Evolutionary conservation across 2,888 invertebrate genomes (phyloP), one percentile per base, ranked within the genome.

Genomic region (Entomobrya multifasciata): DNA sequence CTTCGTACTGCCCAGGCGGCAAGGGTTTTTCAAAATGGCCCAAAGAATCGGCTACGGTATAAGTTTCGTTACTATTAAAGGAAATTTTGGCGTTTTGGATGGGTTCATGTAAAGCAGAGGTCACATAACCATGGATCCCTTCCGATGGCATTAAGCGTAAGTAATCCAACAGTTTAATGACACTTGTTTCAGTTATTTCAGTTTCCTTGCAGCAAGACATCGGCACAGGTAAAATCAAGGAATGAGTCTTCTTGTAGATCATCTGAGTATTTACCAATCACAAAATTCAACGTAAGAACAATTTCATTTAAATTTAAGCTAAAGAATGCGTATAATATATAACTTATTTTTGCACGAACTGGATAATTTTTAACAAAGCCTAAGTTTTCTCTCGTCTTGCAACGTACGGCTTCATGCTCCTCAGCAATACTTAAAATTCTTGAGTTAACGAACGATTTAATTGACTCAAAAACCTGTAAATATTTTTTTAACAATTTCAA

Each of bases 1-100:
- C 52, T 5, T 57, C 20, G 47, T 90, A 89, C 13, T 88, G 81
- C 44, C 89, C 90, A 20, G 79, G 72, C 1, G 84, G 87, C 22
- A 90, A 49, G 5, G 90, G 90, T 76, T 91, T 90, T 47, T 90
- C 91, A 87, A 91, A 91, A 47, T 89, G 90, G 10, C 91, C 91
- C 11, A 90, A 30, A n/a, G 87, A 78, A 70, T 91, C 90, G 0
- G 90, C 88, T 55, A 86, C 62, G 0, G 89, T 85, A 20, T 74
- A 79, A 1, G 90, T 90, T 15, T 67, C 80, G 49, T 90, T 90
- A 8, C 81, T 80, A n/a, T 86, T 87, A 79, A 91, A 90, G 11
- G 65, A 57, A 6, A 91, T 22, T 67, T 85, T 78, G 22, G 90
- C 90, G 72, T 89, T 89, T 25, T 76, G 67, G 15, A 91, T 62